Percentiles rank a stretch among this genome's conserved stretches.
Conservation (phyloP, 2,888 invertebrate species). For the Xestia sexstrigata region DNA sequence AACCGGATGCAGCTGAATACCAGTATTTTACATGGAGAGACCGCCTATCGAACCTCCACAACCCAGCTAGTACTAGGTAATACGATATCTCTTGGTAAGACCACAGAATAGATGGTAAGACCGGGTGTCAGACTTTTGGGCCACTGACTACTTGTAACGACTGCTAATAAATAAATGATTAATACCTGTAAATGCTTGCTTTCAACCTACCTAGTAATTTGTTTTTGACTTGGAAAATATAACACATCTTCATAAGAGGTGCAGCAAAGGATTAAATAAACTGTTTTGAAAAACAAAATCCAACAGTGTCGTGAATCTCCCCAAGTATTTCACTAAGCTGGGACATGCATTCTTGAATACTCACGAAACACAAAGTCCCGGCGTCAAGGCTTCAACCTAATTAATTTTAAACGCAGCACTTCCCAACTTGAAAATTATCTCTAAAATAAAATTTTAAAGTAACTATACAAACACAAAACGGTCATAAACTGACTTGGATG, state of each 20-base stretch:
- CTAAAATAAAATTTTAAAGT: conserved; percentile 58
- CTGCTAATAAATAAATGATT: background rate
- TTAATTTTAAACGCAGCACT: conserved; percentile 62
- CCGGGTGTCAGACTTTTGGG: no score
- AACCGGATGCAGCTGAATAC: background rate
- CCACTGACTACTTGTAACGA: background rate
- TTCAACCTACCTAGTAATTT: background rate
- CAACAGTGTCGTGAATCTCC: conserved; percentile 9
- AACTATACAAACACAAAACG: conserved; percentile 60
- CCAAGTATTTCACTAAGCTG: conserved; percentile 35
- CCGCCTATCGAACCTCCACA: no score
- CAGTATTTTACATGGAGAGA: no score
- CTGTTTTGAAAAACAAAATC: conserved; percentile 21
- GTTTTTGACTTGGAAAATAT: background rate
- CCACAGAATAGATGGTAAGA: no score
- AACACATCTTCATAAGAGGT: background rate
- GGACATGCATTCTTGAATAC: conserved; percentile 34
- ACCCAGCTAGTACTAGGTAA: no score
- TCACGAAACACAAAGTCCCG: conserved; percentile 38
- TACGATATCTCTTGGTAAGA: no score
- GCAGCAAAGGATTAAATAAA: background rate
- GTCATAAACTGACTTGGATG: conserved; percentile 62
- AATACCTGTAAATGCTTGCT: background rate
- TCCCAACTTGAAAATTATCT: conserved; percentile 61
- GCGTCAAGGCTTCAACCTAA: conserved; percentile 51